These are phyloP conservation scores for Rhizoglyphus robini DNA, from an alignment of 1,140 invertebrate species.

Conservation along the genomic window DNA sequence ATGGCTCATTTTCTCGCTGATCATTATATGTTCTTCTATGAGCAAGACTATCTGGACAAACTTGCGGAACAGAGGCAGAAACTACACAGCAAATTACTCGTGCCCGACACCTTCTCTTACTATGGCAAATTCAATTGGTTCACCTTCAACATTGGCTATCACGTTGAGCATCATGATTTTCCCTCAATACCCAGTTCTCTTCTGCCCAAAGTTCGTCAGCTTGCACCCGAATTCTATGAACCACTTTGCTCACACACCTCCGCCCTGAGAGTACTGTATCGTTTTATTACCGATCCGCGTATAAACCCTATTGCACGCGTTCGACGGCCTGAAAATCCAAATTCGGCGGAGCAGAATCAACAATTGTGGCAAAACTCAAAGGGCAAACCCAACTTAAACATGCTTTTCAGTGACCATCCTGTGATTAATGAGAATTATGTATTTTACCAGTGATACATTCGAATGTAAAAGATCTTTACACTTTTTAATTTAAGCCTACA, in stretches of 20 bases:
- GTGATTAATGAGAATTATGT: too few relatives aligned
- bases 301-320: slow-evolving; percentile 91
- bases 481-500: too few relatives aligned
- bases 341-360: too few relatives aligned
- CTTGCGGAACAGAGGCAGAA: background rate
- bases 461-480: too few relatives aligned
- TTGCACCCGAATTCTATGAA: slow-evolving; percentile 72
- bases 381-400: too few relatives aligned
- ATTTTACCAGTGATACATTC: too few relatives aligned
- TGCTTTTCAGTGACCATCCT: too few relatives aligned
- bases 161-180: slow-evolving; percentile 93
- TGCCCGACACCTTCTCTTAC: slow-evolving; percentile 90
- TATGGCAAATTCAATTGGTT: slow-evolving; percentile 94
- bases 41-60: slow-evolving; percentile 33
- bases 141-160: slow-evolving; percentile 85
- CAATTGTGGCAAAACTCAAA: too few relatives aligned
- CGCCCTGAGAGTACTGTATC: slow-evolving; percentile 80
- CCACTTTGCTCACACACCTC: slow-evolving; percentile 81
- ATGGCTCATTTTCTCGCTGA: slow-evolving; percentile 98
- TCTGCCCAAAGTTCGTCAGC: slow-evolving; percentile 57
- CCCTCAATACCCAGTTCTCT: slow-evolving; percentile 85
- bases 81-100: slow-evolving; percentile 1
- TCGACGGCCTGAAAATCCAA: too few relatives aligned
- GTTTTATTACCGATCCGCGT: slow-evolving; percentile 89
- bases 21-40: slow-evolving; percentile 89